Conservation (phyloP, 1,140 invertebrate species). For the Drosophila nannoptera region DNA sequence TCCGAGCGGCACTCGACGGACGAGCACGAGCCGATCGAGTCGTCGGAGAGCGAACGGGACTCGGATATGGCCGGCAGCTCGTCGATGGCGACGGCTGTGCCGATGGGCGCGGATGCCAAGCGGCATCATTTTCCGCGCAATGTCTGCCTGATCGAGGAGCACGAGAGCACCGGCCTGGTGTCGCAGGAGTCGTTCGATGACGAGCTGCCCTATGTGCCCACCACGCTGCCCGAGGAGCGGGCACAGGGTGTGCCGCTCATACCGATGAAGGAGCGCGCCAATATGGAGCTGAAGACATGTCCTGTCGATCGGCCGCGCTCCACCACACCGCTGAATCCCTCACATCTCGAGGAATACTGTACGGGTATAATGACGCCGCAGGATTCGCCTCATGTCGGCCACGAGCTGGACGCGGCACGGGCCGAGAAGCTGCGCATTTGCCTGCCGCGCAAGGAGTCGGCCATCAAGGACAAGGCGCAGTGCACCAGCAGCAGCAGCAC, state of each 20-base stretch:
- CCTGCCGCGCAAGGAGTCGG: slow-evolving; percentile 82
- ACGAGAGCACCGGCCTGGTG: slow-evolving; percentile 87
- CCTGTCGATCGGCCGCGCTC: slow-evolving; percentile 92
- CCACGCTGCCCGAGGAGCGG: slow-evolving; percentile 89
- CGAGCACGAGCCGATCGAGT: slow-evolving; percentile 83
- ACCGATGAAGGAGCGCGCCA: slow-evolving; percentile 87
- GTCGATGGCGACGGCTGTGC: slow-evolving; percentile 62
- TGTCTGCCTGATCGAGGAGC: slow-evolving; percentile 80
- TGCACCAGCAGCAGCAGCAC: slow-evolving; percentile 1
- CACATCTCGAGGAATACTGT: slow-evolving; percentile 87
- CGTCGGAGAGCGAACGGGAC: slow-evolving; percentile 89
- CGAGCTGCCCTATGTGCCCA: slow-evolving; percentile 91
- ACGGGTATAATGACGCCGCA: slow-evolving; percentile 77
- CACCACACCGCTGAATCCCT: slow-evolving; percentile 89
- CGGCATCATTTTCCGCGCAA: slow-evolving; percentile 72
- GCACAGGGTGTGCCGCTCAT: slow-evolving; percentile 89
- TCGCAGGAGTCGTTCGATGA: slow-evolving; percentile 92
- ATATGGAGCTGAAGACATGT: slow-evolving; percentile 86
- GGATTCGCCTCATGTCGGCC: slow-evolving; percentile 53
- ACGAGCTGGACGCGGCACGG: slow-evolving; percentile 67
- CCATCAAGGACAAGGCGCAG: slow-evolving; percentile 67
- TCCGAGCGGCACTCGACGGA: slow-evolving; percentile 68
- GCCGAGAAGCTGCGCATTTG: slow-evolving; percentile 86
- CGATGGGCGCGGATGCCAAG: slow-evolving; percentile 66
- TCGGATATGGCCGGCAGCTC: slow-evolving; percentile 80